Percentiles rank a stretch among this genome's conserved stretches.
Conservation (phyloP, 2,797 vertebrate genomes). For the Oceanodroma leucorhoa region DNA sequence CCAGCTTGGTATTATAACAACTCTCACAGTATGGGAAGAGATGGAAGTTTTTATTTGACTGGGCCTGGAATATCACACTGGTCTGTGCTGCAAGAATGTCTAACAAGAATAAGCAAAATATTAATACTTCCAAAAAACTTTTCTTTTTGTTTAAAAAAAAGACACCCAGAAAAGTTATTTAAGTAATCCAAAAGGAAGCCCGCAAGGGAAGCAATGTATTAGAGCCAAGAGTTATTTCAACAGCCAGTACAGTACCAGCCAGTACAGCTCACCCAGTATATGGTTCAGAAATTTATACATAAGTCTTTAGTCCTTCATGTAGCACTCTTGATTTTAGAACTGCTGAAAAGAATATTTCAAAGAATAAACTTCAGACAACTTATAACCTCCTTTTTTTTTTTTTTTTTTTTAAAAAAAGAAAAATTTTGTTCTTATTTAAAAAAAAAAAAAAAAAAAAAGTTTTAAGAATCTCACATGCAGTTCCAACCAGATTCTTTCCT, state of each 20-base stretch:
- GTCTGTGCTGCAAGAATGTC: background rate
- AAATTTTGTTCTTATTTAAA: too few relatives aligned
- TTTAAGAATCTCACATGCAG: background rate
- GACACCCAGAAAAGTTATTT: background rate
- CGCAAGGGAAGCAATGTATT: background rate
- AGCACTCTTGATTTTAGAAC: background rate
- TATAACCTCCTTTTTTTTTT: too few relatives aligned
- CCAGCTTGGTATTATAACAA: background rate
- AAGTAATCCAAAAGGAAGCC: background rate
- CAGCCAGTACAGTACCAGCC: background rate
- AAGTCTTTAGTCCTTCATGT: background rate
- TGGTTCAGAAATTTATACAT: background rate
- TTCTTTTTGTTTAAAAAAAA: background rate
- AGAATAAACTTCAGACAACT: background rate
- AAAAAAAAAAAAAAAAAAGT: accelerated
- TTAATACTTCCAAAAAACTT: background rate
- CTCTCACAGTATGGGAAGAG: background rate
- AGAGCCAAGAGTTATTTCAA: background rate
- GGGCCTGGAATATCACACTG: background rate
- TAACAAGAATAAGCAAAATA: background rate
- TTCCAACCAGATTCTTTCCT: background rate
- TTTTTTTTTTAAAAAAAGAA: too few relatives aligned
- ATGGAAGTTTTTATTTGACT: background rate
- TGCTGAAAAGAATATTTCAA: background rate
- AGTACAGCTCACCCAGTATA: background rate